Percentiles rank a stretch among this genome's conserved stretches.
phyloP scores from a whole-genome alignment of 2,113 vertebrate genomes.

The Leptodactylus fuscus region DNA sequence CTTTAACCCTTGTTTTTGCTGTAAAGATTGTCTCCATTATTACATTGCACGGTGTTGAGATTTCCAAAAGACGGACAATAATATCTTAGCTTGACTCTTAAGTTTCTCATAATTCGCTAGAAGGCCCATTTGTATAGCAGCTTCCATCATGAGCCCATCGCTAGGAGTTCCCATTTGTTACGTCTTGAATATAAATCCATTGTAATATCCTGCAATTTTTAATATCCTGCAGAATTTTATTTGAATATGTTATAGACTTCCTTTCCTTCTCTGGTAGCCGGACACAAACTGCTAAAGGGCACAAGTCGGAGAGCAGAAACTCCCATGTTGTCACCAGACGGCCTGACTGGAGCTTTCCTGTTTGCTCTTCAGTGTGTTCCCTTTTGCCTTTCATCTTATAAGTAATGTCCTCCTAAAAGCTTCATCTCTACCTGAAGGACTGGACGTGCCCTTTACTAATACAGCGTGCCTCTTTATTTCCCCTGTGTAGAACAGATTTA shows the following conservation, averaged over 20 bases:
- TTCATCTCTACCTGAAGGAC: not conserved
- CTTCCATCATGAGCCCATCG: too few relatives aligned
- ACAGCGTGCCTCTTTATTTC: too few relatives aligned
- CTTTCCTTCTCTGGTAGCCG: not conserved
- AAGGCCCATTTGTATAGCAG: too few relatives aligned
- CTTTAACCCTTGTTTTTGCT: too few relatives aligned
- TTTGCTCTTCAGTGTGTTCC: not conserved
- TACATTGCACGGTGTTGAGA: too few relatives aligned
- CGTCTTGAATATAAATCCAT: not conserved
- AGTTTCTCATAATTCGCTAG: too few relatives aligned
- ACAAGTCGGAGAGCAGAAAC: not conserved
- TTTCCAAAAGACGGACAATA: too few relatives aligned
- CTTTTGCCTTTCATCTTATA: constrained; percentile 9
- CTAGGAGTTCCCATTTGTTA: not conserved
- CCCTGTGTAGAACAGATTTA: too few relatives aligned
- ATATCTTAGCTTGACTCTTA: too few relatives aligned
- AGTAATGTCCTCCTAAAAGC: not conserved
- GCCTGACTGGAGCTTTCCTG: constrained; percentile 4
- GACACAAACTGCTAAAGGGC: constrained; percentile 20
- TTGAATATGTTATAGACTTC: constrained; percentile 57
- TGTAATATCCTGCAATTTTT: constrained; percentile 70
- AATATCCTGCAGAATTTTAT: constrained; percentile 69
- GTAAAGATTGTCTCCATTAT: too few relatives aligned
- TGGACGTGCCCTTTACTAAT: not conserved
- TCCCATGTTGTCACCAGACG: constrained; percentile 42